Conservation (phyloP, 2,797 vertebrate genomes). For the Pangasius mekongensis region DNA sequence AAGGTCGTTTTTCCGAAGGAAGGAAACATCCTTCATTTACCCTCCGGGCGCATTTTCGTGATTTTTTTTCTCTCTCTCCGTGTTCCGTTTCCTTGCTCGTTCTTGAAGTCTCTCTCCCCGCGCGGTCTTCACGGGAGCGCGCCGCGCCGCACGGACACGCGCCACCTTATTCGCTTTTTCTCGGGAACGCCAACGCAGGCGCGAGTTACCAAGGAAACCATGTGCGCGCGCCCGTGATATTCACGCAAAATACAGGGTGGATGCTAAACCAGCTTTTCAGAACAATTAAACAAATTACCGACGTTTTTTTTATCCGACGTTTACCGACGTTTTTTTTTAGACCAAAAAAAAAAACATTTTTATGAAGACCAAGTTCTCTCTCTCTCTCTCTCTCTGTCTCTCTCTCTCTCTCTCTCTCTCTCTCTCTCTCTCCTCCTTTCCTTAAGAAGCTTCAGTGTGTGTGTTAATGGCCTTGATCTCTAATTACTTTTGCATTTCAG, state of each 20-base stretch:
- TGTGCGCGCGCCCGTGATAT: constrained; percentile 69
- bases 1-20: constrained; percentile 64
- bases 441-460: not conserved
- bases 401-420: not conserved
- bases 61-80: constrained; percentile 60
- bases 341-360: not conserved
- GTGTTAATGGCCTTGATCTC: constrained; percentile 11
- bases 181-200: constrained; percentile 73
- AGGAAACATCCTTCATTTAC: constrained; percentile 65
- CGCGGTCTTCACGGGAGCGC: constrained; percentile 72
- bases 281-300: not conserved
- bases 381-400: constrained; percentile 5
- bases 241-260: constrained; percentile 62
- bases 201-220: constrained; percentile 83
- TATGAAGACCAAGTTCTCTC: not conserved
- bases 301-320: not conserved
- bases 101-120: constrained; percentile 57
- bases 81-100: constrained; percentile 60
- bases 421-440: not conserved
- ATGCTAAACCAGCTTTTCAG: not conserved
- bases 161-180: constrained; percentile 20
- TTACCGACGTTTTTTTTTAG: not conserved
- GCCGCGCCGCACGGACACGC: constrained; percentile 77
- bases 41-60: constrained; percentile 59
- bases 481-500: not conserved